Evolutionary conservation across 2,888 invertebrate genomes (phyloP), one percentile per base, ranked within the genome.

Genomic region (Conops quadrifasciatus): DNA sequence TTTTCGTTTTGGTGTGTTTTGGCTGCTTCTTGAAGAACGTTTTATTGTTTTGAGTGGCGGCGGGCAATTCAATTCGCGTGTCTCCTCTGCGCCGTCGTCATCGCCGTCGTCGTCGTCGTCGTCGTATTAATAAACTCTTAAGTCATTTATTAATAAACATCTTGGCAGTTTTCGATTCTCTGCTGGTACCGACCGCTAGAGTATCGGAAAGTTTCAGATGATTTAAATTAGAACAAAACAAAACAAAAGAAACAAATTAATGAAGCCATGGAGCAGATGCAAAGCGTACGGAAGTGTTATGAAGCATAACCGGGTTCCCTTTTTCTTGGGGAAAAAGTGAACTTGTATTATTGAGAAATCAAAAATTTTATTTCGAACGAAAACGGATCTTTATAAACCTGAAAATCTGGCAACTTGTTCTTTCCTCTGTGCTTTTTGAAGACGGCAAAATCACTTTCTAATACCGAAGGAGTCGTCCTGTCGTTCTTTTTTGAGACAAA

Each of bases 31-130:
- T 21, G 15, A 65, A 64, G 21, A 45, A 59, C 26, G 63, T 71
- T 36, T 36, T 36, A 36, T 36, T 9, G 36, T 36, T 36, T 71
- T 71, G 70, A 74, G 71, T 71, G 71, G 71, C 68, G 36, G 36
- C 36, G 9, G 9, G 9, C 36, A 36, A 36, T 36, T 36, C 36
- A 36, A 36, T 9, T 36, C 36, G 36, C 36, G 36, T 36, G 36
- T 9, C 9, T 36, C 36, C 11, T 49, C 19, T 16, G 19, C 11
- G n/a, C 3, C 49, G 49, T 49, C 19, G 36, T 49, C n/a, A 13
- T 49, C 3, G n/a, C 7, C 49, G 19, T 49, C 19, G 5, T 3
- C n/a, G 5, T 16, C 1, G 15, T 2, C n/a, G 16, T 19, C 49
- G n/a, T 2, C n/a, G 21, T 21, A 53, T 21, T 53, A 21, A 53